These are phyloP conservation scores for Labeo rohita DNA, from an alignment of 2,113 vertebrate species.

Conservation along the genomic window DNA sequence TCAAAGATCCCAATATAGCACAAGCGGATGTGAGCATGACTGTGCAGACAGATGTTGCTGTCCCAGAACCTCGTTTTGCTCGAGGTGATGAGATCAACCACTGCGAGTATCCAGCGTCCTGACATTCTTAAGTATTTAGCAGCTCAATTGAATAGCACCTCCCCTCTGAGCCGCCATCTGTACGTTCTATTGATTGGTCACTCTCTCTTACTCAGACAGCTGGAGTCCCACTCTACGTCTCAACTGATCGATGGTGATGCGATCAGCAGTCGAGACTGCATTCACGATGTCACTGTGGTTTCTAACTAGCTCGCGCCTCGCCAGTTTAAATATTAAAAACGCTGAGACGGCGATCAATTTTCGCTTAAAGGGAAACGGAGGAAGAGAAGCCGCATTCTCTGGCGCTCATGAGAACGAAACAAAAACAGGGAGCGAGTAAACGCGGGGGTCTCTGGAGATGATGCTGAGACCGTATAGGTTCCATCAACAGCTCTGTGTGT, in stretches of 20 bases:
- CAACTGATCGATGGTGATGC: conserved; percentile 65
- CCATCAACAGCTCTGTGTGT: conserved; percentile 30
- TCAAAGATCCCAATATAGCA: neutral
- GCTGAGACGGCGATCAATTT: neutral
- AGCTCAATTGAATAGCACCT: conserved; percentile 55
- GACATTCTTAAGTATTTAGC: conserved; percentile 63
- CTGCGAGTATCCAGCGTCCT: conserved; percentile 56
- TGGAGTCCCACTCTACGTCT: conserved; percentile 57
- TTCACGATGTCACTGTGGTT: conserved; percentile 47
- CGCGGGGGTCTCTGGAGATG: conserved; percentile 13
- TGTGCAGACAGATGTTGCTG: conserved; percentile 54
- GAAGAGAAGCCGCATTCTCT: neutral
- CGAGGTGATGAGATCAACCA: conserved; percentile 56
- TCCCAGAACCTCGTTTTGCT: conserved; percentile 47
- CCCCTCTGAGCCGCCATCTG: conserved; percentile 59
- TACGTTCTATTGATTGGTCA: conserved; percentile 64
- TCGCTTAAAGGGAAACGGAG: neutral
- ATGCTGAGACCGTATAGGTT: conserved; percentile 34
- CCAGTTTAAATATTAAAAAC: conserved; percentile 28
- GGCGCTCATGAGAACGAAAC: neutral
- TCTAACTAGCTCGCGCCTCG: conserved; percentile 39
- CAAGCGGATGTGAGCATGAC: conserved; percentile 17
- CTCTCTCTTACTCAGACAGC: conserved; percentile 61
- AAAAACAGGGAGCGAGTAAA: conserved; percentile 20
- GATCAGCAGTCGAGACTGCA: conserved; percentile 52